Conservation (phyloP, 2,797 vertebrate genomes). For the Borostomias antarcticus region DNA sequence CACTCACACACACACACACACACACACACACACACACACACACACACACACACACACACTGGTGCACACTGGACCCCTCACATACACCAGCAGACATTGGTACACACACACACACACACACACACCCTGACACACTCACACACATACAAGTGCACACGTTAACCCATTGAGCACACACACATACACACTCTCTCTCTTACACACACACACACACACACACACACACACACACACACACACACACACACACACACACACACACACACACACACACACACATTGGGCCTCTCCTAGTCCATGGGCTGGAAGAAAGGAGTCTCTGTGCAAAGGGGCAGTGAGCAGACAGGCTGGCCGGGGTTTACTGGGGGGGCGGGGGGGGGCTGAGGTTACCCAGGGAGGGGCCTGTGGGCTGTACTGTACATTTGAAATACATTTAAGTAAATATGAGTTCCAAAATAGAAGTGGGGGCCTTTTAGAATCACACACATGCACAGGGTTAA, state of each 20-base stretch:
- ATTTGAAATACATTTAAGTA: constrained; percentile 75
- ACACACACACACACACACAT: constrained; percentile 48
- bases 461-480: constrained; percentile 67
- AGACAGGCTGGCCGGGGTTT: constrained; percentile 66
- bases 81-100: constrained; percentile 29
- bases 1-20: constrained; percentile 5
- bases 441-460: constrained; percentile 79
- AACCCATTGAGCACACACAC: no score
- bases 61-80: not conserved
- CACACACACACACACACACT: constrained; percentile 1
- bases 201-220: constrained; percentile 31
- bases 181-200: constrained; percentile 26
- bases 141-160: constrained; percentile 31
- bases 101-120: constrained; percentile 42
- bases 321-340: constrained; percentile 65
- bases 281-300: constrained; percentile 53
- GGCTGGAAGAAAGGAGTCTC: constrained; percentile 73
- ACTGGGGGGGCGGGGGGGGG: constrained; percentile 40
- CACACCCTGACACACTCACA: constrained; percentile 38
- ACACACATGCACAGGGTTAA: constrained; percentile 49
- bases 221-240: constrained; percentile 21
- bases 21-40: constrained; percentile 3
- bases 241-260: constrained; percentile 46
- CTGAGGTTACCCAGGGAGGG: constrained; percentile 63
- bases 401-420: constrained; percentile 50